Percentiles rank a stretch among this genome's conserved stretches.
phyloP scores from a whole-genome alignment of 1,140 invertebrate species.

The Drosophila auraria region DNA sequence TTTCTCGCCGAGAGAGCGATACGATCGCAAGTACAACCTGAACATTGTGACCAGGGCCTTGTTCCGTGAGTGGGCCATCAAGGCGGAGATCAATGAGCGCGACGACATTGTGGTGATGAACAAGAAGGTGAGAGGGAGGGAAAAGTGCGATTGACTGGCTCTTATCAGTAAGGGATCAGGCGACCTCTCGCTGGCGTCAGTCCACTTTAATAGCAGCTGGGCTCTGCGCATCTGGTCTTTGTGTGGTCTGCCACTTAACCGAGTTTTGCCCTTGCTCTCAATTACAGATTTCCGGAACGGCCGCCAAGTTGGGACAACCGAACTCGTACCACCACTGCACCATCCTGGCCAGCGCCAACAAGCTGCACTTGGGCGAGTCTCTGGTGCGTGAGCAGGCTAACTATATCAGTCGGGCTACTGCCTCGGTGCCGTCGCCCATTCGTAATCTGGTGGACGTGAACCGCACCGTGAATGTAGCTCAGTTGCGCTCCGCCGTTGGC shows the following conservation, averaged over 20 bases:
- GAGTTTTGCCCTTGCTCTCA: slow-evolving; percentile 11
- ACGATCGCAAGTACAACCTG: slow-evolving; percentile 94
- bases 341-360: slow-evolving; percentile 93
- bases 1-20: slow-evolving; percentile 91
- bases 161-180: slow-evolving; percentile 43
- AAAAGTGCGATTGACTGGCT: slow-evolving; percentile 8
- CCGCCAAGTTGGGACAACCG: slow-evolving; percentile 93
- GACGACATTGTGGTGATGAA: slow-evolving; percentile 94
- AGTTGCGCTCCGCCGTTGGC: slow-evolving; percentile 90
- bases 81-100: slow-evolving; percentile 90
- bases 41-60: slow-evolving; percentile 93
- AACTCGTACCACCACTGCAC: slow-evolving; percentile 98
- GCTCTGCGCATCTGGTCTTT: slow-evolving; percentile 23
- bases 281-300: slow-evolving; percentile 93
- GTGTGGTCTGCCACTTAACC: slow-evolving; percentile 2
- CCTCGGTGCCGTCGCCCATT: slow-evolving; percentile 92
- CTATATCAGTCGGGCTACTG: slow-evolving; percentile 92
- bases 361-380: slow-evolving; percentile 88
- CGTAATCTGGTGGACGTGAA: slow-evolving; percentile 92
- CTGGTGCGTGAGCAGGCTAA: slow-evolving; percentile 88
- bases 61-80: slow-evolving; percentile 91
- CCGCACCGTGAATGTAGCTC: slow-evolving; percentile 88
- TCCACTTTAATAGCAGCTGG: slow-evolving; percentile 17
- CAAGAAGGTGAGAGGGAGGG: slow-evolving; percentile 87
- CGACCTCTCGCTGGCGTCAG: slow-evolving; percentile 45